A percentile compares a stretch with the other conserved stretches of the same genome.
These are phyloP conservation scores for Sebastes schlegelii DNA, from an alignment of 2,113 vertebrate species.

Conservation along the genomic window DNA sequence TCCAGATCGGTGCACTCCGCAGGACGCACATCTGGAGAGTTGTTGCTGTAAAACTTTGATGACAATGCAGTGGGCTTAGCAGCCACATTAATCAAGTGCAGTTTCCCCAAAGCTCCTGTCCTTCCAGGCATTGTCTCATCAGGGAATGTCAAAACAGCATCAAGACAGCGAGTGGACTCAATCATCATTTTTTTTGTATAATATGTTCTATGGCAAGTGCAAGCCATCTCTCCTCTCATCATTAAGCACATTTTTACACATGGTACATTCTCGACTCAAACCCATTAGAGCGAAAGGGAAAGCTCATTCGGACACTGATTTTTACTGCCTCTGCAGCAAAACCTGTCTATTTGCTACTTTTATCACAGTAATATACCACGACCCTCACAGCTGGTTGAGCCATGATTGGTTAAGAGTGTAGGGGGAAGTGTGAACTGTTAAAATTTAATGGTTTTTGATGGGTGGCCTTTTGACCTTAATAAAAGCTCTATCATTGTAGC, in stretches of 20 bases:
- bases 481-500: constrained; percentile 29
- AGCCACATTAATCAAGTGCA: constrained; percentile 10
- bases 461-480: constrained; percentile 63
- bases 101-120: constrained; percentile 14
- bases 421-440: background rate
- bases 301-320: constrained; percentile 3
- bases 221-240: constrained; percentile 5
- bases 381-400: constrained; percentile 28
- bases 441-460: constrained; percentile 57
- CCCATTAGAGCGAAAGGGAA: constrained; percentile 1
- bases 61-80: constrained; percentile 51
- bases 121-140: constrained; percentile 7
- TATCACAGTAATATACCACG: constrained; percentile 18
- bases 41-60: constrained; percentile 75
- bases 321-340: constrained; percentile 11
- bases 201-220: background rate
- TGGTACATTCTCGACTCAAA: background rate
- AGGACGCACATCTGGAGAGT: constrained; percentile 47
- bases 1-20: constrained; percentile 31
- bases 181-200: constrained; percentile 48
- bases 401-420: constrained; percentile 4
- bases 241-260: constrained; percentile 24
- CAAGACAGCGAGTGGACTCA: constrained; percentile 14
- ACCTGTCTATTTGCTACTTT: constrained; percentile 29
- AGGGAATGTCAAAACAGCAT: constrained; percentile 15